Conservation (phyloP, 2,113 vertebrate species). For the Atractosteus spatula region DNA sequence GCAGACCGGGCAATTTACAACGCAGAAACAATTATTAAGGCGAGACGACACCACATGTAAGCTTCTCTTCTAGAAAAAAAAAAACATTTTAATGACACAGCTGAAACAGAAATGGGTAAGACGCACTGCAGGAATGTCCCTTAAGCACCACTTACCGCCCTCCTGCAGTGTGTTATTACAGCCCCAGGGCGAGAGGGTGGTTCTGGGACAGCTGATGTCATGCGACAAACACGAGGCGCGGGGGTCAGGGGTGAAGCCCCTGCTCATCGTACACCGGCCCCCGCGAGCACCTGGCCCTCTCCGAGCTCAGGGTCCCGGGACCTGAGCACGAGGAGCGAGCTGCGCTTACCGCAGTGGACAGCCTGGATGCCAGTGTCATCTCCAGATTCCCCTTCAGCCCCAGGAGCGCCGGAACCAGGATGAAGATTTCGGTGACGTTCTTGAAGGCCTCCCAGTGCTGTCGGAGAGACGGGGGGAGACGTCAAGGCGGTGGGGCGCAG, state of each 20-base stretch:
- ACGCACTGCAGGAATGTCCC: too few relatives aligned
- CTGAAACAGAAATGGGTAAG: too few relatives aligned
- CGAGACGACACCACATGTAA: too few relatives aligned
- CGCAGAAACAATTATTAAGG: too few relatives aligned
- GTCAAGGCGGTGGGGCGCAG: too few relatives aligned
- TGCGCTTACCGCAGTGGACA: conserved; percentile 89
- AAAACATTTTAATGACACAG: too few relatives aligned
- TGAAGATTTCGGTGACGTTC: conserved; percentile 95
- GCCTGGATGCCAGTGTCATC: conserved; percentile 95
- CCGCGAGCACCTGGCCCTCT: too few relatives aligned
- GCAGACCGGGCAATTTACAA: too few relatives aligned
- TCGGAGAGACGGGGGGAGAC: neutral
- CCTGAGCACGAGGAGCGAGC: neutral
- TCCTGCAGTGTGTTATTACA: neutral
- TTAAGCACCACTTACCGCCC: neutral
- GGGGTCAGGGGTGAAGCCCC: neutral
- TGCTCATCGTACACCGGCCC: too few relatives aligned
- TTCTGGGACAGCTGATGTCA: neutral
- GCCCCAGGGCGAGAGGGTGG: neutral
- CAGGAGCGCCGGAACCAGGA: conserved; percentile 92
- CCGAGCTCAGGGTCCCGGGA: too few relatives aligned
- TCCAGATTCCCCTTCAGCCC: conserved; percentile 97
- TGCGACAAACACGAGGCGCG: neutral
- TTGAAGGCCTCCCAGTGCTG: conserved; percentile 96
- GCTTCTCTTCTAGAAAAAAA: too few relatives aligned